These are phyloP conservation scores for Leptopilina boulardi DNA, from an alignment of 1,140 invertebrate species.

Conservation along the genomic window DNA sequence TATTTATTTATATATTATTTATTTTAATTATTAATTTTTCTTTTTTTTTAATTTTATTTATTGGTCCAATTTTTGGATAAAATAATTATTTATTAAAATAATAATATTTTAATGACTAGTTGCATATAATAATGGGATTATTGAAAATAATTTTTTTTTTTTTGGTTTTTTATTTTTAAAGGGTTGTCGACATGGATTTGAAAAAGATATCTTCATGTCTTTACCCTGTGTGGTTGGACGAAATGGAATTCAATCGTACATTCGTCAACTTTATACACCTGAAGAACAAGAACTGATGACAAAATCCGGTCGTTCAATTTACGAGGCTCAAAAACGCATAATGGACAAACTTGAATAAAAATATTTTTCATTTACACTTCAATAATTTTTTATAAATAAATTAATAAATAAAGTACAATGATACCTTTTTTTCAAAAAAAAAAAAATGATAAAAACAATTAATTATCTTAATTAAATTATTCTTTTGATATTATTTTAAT, in stretches of 20 bases:
- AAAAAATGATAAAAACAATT: too few species aligned
- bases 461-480: too few species aligned
- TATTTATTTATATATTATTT: too few species aligned
- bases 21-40: too few species aligned
- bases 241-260: conserved; percentile 78
- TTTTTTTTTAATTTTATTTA: too few species aligned
- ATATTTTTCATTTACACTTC: too few species aligned
- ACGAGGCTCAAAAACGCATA: conserved; percentile 69
- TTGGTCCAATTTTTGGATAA: too few species aligned
- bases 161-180: conserved; percentile 51
- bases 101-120: too few species aligned
- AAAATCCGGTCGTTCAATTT: conserved; percentile 73
- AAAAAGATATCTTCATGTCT: conserved; percentile 80
- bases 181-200: conserved; percentile 77
- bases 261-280: conserved; percentile 76
- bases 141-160: conserved; percentile 34
- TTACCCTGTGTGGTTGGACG: conserved; percentile 79
- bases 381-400: too few species aligned
- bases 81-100: too few species aligned
- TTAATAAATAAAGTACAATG: background rate
- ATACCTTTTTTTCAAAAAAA: background rate
- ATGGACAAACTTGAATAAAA: conserved; percentile 51
- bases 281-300: conserved; percentile 76
- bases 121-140: too few species aligned
- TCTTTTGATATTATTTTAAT: too few species aligned